Evolutionary conservation across 2,888 invertebrate species (phyloP).

Genomic region (Drosophila cognata): DNA sequence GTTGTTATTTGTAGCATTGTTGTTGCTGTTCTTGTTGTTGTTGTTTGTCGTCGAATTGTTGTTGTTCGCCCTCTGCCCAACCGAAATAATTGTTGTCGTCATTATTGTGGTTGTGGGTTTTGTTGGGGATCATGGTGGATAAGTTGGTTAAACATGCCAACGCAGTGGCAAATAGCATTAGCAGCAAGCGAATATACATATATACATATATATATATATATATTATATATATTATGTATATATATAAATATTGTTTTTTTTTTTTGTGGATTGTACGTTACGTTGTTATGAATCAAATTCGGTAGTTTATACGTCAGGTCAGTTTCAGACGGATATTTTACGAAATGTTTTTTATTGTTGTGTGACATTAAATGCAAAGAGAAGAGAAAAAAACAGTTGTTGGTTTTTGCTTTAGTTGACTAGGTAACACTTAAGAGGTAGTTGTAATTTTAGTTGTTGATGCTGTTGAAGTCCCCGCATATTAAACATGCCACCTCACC

Average conservation of each 20-base stretch:
- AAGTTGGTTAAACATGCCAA: conserved; percentile 30
- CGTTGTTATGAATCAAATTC: conserved; percentile 17
- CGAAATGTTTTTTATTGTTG: conserved; percentile 8
- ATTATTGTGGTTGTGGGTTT: conserved; percentile 16
- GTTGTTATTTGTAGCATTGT: conserved; percentile 14
- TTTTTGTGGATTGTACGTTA: conserved; percentile 34
- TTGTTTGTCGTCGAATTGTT: conserved; percentile 46
- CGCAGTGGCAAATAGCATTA: conserved; percentile 56
- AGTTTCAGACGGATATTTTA: conserved; percentile 34
- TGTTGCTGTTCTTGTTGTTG: conserved; percentile 36
- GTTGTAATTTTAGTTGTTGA: conserved; percentile 27
- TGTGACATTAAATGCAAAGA: conserved; percentile 71
- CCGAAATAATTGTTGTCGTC: conserved; percentile 21
- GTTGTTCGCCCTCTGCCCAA: conserved; percentile 55
- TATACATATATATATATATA: neutral
- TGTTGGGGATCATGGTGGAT: conserved; percentile 12
- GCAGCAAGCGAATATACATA: conserved; percentile 40
- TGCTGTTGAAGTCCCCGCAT: conserved; percentile 11
- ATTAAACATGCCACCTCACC: conserved; percentile 1
- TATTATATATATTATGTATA: neutral
- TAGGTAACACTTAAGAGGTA: conserved; percentile 65
- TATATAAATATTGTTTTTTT: conserved; percentile 4
- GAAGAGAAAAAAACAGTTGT: conserved; percentile 68
- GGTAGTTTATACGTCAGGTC: conserved; percentile 24
- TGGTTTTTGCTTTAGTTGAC: conserved; percentile 69